Evolutionary conservation across 2,888 invertebrate genomes (phyloP).

Genomic region (Brassicogethes aeneus): DNA sequence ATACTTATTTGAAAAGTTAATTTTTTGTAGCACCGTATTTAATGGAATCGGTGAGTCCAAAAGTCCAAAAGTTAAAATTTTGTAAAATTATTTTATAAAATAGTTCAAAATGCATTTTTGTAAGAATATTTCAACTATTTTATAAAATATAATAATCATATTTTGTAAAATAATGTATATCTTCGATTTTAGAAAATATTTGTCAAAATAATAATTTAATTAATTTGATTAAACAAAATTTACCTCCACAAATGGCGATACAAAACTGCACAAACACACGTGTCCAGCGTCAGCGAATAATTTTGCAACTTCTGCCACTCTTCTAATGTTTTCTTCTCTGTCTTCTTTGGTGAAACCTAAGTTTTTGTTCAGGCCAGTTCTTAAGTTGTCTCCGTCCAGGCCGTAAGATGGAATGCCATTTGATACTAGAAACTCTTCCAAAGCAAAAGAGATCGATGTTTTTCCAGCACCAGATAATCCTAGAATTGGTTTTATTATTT

Average conservation of each 20-base stretch:
- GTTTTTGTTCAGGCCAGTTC: constrained; percentile 84
- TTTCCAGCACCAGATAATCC: constrained; percentile 78
- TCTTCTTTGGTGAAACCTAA: constrained; percentile 87
- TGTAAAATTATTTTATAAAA: too few species aligned
- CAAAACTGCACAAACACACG: constrained; percentile 90
- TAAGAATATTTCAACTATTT: too few species aligned
- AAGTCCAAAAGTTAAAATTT: too few species aligned
- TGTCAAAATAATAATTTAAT: not conserved
- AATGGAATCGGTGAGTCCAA: too few species aligned
- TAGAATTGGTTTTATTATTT: not conserved
- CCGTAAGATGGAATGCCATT: constrained; percentile 88
- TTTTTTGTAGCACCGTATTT: too few species aligned
- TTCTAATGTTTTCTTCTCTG: constrained; percentile 89
- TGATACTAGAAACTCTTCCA: constrained; percentile 83
- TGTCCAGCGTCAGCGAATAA: constrained; percentile 96
- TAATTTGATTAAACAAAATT: not conserved
- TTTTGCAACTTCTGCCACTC: constrained; percentile 95
- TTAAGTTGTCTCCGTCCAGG: constrained; percentile 92
- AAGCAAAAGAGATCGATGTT: constrained; percentile 90
- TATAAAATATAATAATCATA: too few species aligned
- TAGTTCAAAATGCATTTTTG: too few species aligned
- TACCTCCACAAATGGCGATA: constrained; percentile 78
- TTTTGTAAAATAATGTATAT: too few species aligned
- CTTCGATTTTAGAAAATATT: too few species aligned
- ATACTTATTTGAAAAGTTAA: too few species aligned